phyloP scores from a whole-genome alignment of 2,113 vertebrate genomes.

The Anhinga anhinga region DNA sequence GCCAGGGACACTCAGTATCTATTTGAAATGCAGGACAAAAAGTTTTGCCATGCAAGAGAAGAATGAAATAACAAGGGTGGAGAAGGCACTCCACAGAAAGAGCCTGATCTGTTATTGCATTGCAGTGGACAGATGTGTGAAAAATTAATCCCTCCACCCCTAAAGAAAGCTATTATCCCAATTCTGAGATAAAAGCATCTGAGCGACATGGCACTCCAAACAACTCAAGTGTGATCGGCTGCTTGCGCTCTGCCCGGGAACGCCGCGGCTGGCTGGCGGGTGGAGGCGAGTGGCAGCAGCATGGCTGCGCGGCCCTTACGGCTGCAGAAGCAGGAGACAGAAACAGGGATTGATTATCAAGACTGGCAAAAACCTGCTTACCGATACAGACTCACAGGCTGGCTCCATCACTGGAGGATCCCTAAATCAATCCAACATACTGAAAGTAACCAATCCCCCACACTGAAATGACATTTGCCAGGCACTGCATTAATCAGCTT shows the following conservation, averaged over 20 bases:
- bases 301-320: too few relatives aligned
- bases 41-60: conserved; percentile 45
- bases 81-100: neutral
- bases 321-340: neutral
- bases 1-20: conserved; percentile 25
- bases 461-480: neutral
- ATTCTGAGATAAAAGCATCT: conserved; percentile 56
- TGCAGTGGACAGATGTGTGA: conserved; percentile 45
- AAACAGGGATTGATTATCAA: neutral
- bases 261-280: neutral
- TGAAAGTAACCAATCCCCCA: neutral
- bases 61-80: conserved; percentile 5
- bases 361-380: neutral
- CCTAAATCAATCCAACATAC: neutral
- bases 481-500: neutral
- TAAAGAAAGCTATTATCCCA: conserved; percentile 56
- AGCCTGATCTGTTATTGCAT: conserved; percentile 11
- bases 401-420: neutral
- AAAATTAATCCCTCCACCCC: conserved; percentile 34
- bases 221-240: neutral
- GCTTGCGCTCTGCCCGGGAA: neutral
- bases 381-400: neutral
- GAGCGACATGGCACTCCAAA: neutral
- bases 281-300: neutral
- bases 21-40: conserved; percentile 50